Conservation (phyloP, 2,888 invertebrate species). For the Cepaea hortensis region DNA sequence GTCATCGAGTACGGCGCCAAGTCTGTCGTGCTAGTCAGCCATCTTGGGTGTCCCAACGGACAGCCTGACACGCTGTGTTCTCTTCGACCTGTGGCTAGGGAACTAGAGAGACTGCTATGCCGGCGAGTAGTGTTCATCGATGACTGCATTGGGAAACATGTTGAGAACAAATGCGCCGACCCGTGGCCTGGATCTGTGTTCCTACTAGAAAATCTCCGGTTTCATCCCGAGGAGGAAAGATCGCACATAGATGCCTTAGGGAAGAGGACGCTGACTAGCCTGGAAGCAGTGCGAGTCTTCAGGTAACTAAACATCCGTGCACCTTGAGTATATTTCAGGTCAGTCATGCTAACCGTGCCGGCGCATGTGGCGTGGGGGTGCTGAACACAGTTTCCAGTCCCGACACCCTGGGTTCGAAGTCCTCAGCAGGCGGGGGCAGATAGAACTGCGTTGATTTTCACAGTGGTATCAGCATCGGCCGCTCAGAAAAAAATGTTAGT, state of each 20-base stretch:
- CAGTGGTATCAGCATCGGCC: no score
- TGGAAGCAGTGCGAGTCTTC: constrained; percentile 90
- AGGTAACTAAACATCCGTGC: constrained; percentile 81
- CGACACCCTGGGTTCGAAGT: no score
- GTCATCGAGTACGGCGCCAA: constrained; percentile 94
- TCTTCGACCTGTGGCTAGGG: constrained; percentile 92
- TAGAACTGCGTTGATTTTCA: no score
- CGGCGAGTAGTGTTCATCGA: constrained; percentile 83
- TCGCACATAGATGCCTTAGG: constrained; percentile 94
- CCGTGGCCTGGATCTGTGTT: constrained; percentile 92
- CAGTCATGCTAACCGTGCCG: no score
- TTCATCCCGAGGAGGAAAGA: constrained; percentile 98
- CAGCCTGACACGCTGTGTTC: constrained; percentile 90
- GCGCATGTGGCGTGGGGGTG: no score
- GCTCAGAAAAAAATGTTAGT: no score
- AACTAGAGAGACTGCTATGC: constrained; percentile 87
- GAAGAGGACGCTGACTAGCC: constrained; percentile 90
- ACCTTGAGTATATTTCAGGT: no score
- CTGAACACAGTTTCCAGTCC: no score
- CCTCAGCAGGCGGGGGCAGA: no score
- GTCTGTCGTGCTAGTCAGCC: constrained; percentile 96
- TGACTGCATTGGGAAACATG: constrained; percentile 94
- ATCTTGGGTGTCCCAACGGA: constrained; percentile 97
- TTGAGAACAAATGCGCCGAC: constrained; percentile 92
- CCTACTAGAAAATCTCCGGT: constrained; percentile 95